Percentiles rank a stretch among this genome's conserved stretches.
These are phyloP conservation scores for Leptopilina boulardi DNA, from an alignment of 1,140 invertebrate species.

Conservation along the genomic window DNA sequence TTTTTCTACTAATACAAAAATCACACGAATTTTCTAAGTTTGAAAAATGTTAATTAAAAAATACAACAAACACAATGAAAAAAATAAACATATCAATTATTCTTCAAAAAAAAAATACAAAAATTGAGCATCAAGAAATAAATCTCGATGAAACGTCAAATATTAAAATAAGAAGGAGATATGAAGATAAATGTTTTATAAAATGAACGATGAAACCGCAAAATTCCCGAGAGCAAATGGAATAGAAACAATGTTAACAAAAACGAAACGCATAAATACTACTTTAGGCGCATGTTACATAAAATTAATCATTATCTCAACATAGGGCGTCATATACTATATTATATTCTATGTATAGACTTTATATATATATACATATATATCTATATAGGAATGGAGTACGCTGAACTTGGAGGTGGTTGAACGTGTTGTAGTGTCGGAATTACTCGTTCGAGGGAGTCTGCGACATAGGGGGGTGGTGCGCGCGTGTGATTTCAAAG, in stretches of 20 bases:
- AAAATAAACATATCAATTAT: no score
- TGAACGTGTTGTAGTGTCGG: slow-evolving; percentile 52
- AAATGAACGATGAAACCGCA: neutral
- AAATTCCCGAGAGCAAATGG: neutral
- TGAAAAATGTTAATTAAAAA: no score
- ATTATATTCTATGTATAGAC: neutral
- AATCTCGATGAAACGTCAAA: no score
- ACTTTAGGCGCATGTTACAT: slow-evolving; percentile 2
- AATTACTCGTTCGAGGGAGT: slow-evolving; percentile 60
- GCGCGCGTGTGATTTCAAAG: slow-evolving; percentile 63
- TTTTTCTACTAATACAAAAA: no score
- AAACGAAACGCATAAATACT: slow-evolving; percentile 1
- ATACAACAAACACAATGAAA: no score
- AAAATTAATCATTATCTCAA: slow-evolving; percentile 4
- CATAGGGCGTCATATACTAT: neutral
- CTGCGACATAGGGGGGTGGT: slow-evolving; percentile 43
- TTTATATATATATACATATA: neutral
- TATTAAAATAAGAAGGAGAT: neutral
- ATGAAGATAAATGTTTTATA: neutral
- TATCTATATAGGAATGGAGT: neutral
- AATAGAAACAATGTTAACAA: slow-evolving; percentile 1
- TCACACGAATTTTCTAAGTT: no score
- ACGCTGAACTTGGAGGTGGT: slow-evolving; percentile 27
- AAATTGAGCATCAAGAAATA: no score
- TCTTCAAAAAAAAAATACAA: no score